A percentile compares a stretch with the other conserved stretches of the same genome.
Conservation (phyloP, 2,113 vertebrate genomes). For the Crypturellus undulatus region DNA sequence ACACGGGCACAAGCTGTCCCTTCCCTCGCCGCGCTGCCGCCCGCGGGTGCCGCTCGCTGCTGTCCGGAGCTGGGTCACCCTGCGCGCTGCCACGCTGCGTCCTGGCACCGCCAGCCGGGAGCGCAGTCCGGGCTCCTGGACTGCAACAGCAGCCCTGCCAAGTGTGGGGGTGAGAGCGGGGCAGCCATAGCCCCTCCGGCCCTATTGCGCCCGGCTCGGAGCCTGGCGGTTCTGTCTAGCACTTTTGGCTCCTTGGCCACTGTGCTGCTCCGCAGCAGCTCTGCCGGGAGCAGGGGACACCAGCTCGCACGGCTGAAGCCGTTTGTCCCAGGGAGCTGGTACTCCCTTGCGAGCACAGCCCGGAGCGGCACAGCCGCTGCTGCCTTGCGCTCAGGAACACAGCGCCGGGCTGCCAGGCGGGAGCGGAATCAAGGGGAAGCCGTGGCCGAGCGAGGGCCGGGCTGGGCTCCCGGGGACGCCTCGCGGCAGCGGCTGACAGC, state of each 20-base stretch:
- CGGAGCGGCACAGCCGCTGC: not conserved
- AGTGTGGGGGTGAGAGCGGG: fast-evolving
- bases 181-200: not conserved
- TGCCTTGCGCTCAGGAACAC: not conserved
- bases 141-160: not conserved
- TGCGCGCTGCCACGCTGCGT: not conserved
- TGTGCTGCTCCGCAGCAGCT: not conserved
- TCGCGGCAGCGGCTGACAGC: too few relatives aligned
- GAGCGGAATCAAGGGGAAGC: not conserved
- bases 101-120: not conserved
- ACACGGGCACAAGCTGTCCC: fast-evolving
- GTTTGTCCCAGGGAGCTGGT: not conserved
- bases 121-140: too few relatives aligned
- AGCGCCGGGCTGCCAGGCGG: not conserved
- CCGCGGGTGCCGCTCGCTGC: fast-evolving
- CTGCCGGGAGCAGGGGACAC: too few relatives aligned
- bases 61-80: too few relatives aligned
- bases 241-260: too few relatives aligned
- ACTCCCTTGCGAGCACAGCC: not conserved
- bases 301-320: not conserved
- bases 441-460: fast-evolving
- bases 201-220: not conserved
- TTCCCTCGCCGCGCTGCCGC: not conserved
- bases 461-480: not conserved
- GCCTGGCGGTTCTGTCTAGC: not conserved